Conservation (phyloP, 2,888 invertebrate genomes). For the Xestia ashworthii region DNA sequence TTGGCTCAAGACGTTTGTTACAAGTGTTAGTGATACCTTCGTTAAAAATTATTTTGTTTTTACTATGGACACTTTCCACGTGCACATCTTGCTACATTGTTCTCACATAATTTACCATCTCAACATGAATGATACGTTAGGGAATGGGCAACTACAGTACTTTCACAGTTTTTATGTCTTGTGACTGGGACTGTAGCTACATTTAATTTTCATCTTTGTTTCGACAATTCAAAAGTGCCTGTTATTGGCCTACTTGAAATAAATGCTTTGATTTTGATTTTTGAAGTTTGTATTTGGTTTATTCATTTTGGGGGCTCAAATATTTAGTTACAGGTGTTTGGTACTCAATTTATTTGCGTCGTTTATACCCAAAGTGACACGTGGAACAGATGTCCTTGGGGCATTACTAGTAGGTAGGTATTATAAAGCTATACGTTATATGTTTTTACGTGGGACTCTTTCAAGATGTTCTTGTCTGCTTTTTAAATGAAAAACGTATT, state of each 20-base stretch:
- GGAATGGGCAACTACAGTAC: too few species aligned
- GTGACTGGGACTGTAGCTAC: too few species aligned
- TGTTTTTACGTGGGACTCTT: slow-evolving; percentile 1
- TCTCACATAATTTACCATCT: too few species aligned
- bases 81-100: too few species aligned
- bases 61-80: too few species aligned
- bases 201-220: too few species aligned
- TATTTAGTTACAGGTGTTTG: slow-evolving; percentile 33
- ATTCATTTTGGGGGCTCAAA: slow-evolving; percentile 36
- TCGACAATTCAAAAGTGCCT: too few species aligned
- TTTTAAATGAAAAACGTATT: slow-evolving; percentile 41
- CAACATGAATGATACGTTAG: too few species aligned
- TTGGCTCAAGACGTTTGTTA: slow-evolving; percentile 37
- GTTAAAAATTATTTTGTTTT: too few species aligned
- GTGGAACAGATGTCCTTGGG: slow-evolving; percentile 16
- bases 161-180: too few species aligned
- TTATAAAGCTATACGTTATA: slow-evolving; percentile 10
- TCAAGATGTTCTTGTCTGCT: slow-evolving; percentile 23
- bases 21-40: slow-evolving; percentile 28
- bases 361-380: slow-evolving; percentile 23
- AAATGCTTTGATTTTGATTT: too few species aligned
- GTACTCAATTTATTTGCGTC: slow-evolving; percentile 38
- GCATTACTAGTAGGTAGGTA: not conserved
- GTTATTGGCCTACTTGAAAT: too few species aligned
- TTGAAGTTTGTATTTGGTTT: slow-evolving; percentile 18